Base-by-base conservation (phyloP, 23 tunicate species). In the Diplosoma virens region DNA sequence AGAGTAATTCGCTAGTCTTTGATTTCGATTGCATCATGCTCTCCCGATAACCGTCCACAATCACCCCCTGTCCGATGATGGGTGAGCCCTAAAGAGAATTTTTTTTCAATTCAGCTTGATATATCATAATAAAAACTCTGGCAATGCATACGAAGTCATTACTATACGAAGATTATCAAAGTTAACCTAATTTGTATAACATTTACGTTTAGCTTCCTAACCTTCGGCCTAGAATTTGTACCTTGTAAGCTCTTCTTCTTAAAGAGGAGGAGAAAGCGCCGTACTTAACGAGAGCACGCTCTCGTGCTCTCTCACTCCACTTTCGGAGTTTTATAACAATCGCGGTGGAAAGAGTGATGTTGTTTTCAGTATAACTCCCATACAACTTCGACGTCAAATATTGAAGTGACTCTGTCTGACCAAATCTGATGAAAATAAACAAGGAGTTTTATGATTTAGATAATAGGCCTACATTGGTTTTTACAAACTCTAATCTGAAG, bases 351-450 rank as follows among this genome's bases (percentile, higher is more conserved):
- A 87, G 47, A 3, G 95, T 87, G 25, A 87, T 67, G 60, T 72
- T 81, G 58, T 87, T 87, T 59, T 87, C 95, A 17, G 95, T 87
- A 80, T 87, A 59, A 37, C 95, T 87, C 63, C 95, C 84, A 74
- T 80, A 87, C 73, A 87, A 66, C 67, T 87, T 87, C 37, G 95
- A 87, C 27, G 95, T 53, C 41, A 87, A 78, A 47, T 87, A 87
- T 32, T 58, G 67, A 4, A 87, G 72, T 28, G 82, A 76, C 24
- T 87, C 95, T 0, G 86, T 67, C 68, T 87, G 95, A 24, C 78
- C 79, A 58, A 58, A 55, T 30, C 93, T 87, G 33, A 37, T 48
- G n/a, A 73, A 41, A 41, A 24, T 9, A 59, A 59, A 59, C 18
- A 7, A 59, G 11, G n/a, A n/a, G n/a, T n/a, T n/a, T n/a, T n/a